Base-by-base conservation (phyloP, 2,888 invertebrate genomes). In the Eueremaeus valkanovi region DNA sequence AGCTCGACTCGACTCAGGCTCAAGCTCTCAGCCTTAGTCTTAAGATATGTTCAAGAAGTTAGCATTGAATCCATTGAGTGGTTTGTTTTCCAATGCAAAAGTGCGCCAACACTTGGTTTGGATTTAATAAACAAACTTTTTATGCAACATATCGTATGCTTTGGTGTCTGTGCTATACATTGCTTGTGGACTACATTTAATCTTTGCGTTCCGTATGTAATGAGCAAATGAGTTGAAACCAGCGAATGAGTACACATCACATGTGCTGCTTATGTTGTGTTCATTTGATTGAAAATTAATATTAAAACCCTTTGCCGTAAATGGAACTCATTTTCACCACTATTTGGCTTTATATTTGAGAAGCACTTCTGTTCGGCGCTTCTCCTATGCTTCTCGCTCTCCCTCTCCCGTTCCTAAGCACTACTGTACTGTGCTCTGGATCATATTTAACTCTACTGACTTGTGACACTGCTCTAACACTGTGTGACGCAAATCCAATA, bases 241-340 rank as follows among this genome's bases (percentile, higher is more conserved):
- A 58, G 21, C 24, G 21, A 55, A 55, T 55, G 27, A 8, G 55
- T 8, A 55, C 21, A 55, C 24, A 24, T 55, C 63, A 36, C 36
- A 66, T 66, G 63, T 36, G 31, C n/a, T 66, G 63, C n/a, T 66
- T 66, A 36, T 66, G 36, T 66, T 49, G 36, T 21, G 36, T 36
- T 66, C n/a, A n/a, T n/a, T n/a, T n/a, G n/a, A n/a, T n/a, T n/a
- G n/a, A n/a, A n/a, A n/a, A n/a, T n/a, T 36, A n/a, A 8, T 9
- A 36, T 33, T 31, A 29, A 58, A 58, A 31, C 29, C 18, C 29
- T 49, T 66, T 29, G n/a, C 63, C 63, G 21, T 66, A 66, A 66
- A 66, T 66, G 63, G 63, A 31, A 66, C 63, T 66, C 36, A 66
- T 66, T 33, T 13, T 66, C 36, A 66, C 36, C 36, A 36, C n/a